These are phyloP conservation scores for Zaprionus nigranus DNA, from an alignment of 1,140 invertebrate species.

Conservation along the genomic window DNA sequence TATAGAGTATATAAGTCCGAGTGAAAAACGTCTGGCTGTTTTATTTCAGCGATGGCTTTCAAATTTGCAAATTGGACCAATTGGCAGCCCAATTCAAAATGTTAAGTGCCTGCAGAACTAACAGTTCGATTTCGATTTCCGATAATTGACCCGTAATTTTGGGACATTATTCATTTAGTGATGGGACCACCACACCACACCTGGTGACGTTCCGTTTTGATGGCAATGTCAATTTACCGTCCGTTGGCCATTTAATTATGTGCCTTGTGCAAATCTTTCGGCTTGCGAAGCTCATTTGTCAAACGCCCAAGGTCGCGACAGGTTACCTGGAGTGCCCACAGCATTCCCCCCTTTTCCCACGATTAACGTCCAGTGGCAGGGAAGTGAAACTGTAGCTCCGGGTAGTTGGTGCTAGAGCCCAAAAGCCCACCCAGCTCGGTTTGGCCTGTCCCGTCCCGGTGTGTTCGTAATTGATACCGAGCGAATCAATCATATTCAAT, in stretches of 20 bases:
- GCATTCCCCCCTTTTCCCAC: conserved; percentile 8
- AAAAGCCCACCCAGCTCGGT: neutral
- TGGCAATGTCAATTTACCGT: conserved; percentile 48
- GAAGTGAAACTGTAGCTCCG: neutral
- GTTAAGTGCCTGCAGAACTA: conserved; percentile 2
- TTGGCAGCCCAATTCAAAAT: conserved; percentile 24
- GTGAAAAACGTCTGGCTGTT: neutral
- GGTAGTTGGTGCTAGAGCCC: neutral
- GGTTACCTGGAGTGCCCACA: conserved; percentile 24
- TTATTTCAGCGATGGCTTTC: neutral
- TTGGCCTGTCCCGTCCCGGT: neutral
- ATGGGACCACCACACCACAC: neutral
- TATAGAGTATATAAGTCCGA: neutral
- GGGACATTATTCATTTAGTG: conserved; percentile 36
- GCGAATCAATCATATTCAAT: conserved; percentile 78
- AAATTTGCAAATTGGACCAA: conserved; percentile 1
- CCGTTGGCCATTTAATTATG: conserved; percentile 63
- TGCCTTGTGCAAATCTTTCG: conserved; percentile 61
- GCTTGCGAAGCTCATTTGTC: conserved; percentile 67
- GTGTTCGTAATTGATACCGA: conserved; percentile 70
- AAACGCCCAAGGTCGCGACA: conserved; percentile 63
- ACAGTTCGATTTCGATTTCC: conserved; percentile 30
- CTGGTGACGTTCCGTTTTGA: neutral
- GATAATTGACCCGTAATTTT: conserved; percentile 41
- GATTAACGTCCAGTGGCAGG: neutral